Percentiles rank a stretch among this genome's conserved stretches.
phyloP scores from a whole-genome alignment of 2,888 invertebrate genomes.

The Charanyca ferruginea region DNA sequence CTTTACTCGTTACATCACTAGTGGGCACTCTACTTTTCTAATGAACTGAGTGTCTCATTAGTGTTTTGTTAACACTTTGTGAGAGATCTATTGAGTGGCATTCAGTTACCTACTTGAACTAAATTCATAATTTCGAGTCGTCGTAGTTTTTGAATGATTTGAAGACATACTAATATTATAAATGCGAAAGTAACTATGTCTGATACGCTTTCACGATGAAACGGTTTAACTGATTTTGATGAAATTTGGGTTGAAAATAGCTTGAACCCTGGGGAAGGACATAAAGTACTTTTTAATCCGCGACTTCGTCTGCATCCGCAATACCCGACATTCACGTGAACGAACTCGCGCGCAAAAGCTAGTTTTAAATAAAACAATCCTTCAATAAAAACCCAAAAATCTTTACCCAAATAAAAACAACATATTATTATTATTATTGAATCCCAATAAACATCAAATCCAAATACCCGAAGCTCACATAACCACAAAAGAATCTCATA shows the following conservation, averaged over 20 bases:
- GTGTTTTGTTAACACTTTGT: constrained; percentile 26
- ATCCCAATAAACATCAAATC: constrained; percentile 36
- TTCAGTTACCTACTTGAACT: constrained; percentile 24
- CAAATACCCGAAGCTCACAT: constrained; percentile 32
- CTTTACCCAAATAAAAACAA: constrained; percentile 17
- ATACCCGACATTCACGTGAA: no score
- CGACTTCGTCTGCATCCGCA: no score
- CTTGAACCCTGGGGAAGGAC: no score
- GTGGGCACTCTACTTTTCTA: constrained; percentile 27
- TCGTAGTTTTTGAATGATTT: background rate
- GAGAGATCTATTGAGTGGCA: background rate
- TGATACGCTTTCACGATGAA: no score
- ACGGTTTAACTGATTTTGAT: no score
- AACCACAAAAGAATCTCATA: constrained; percentile 64
- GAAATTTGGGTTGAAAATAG: no score
- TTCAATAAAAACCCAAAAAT: background rate
- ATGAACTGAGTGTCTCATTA: constrained; percentile 34
- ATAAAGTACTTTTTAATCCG: no score
- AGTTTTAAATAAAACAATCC: background rate
- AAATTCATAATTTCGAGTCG: background rate
- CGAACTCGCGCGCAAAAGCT: no score
- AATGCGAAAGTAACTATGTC: no score
- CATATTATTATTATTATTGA: background rate
- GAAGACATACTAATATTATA: no score
- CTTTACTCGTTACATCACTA: background rate